Evolutionary conservation across 2,888 invertebrate genomes (phyloP).

Genomic region (Drosophila leonis): DNA sequence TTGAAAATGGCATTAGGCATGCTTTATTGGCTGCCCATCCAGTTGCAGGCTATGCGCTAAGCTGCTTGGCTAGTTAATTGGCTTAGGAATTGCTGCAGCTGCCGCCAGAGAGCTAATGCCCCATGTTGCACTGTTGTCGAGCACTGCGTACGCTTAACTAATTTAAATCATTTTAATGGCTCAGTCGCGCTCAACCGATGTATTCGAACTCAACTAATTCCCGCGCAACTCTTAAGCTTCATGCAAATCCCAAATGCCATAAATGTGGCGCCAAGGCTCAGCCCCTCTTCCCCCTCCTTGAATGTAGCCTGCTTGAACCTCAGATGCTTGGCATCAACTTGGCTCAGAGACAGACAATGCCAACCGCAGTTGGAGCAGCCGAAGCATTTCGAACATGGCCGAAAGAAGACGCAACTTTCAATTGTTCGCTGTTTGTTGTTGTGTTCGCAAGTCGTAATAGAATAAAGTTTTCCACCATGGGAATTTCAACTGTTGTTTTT

Average conservation of each 20-base stretch:
- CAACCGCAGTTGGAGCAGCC: conserved; percentile 29
- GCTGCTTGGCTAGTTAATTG: conserved; percentile 36
- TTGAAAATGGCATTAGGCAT: conserved; percentile 8
- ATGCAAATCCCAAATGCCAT: conserved; percentile 71
- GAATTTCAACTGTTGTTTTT: conserved; percentile 80
- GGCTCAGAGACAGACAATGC: conserved; percentile 48
- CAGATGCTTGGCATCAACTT: conserved; percentile 18
- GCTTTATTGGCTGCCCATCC: conserved; percentile 10
- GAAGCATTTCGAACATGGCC: conserved; percentile 11
- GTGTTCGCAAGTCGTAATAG: conserved; percentile 68
- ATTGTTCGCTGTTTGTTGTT: conserved; percentile 55
- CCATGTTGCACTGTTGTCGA: background rate
- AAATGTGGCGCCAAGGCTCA: conserved; percentile 54
- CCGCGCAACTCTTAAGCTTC: conserved; percentile 53
- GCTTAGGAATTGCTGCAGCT: conserved; percentile 18
- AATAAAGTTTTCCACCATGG: conserved; percentile 79
- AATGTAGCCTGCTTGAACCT: background rate
- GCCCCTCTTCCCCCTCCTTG: too few species aligned
- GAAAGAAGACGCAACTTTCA: conserved; percentile 60
- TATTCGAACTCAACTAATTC: conserved; percentile 62
- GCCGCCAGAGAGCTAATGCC: conserved; percentile 11
- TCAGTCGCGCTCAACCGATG: conserved; percentile 9
- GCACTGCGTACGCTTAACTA: conserved; percentile 35
- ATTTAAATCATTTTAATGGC: conserved; percentile 76
- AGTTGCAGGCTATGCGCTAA: conserved; percentile 11